phyloP scores from a whole-genome alignment of 2,113 vertebrate genomes.

The Cervus canadensis region DNA sequence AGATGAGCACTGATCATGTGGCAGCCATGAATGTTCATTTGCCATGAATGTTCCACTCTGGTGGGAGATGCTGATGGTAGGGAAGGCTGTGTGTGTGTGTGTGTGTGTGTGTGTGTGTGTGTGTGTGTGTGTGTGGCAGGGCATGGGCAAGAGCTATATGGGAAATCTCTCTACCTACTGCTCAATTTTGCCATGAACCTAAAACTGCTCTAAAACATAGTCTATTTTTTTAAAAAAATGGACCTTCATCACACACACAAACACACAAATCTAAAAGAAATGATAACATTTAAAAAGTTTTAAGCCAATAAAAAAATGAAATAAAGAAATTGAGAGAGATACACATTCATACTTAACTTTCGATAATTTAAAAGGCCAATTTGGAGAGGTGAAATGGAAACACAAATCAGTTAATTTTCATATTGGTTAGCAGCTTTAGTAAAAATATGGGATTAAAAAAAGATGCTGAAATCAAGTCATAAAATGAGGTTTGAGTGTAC shows the following conservation, averaged over 20 bases:
- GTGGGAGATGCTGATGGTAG: neutral
- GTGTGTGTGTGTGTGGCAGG: neutral
- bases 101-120: neutral
- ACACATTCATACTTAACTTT: neutral
- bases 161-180: neutral
- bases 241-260: neutral
- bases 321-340: neutral
- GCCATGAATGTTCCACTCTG: neutral
- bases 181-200: neutral
- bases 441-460: neutral
- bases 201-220: neutral
- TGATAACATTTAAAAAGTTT: neutral
- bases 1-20: neutral
- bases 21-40: neutral
- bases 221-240: neutral
- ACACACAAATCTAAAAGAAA: neutral
- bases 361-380: constrained; percentile 10
- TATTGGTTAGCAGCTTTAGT: neutral
- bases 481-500: neutral
- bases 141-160: neutral
- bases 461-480: neutral
- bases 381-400: constrained; percentile 2
- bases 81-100: neutral
- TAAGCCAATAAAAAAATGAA: neutral
- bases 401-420: neutral